phyloP scores from a whole-genome alignment of 2,888 invertebrate genomes.

The Pollenia angustigena region DNA sequence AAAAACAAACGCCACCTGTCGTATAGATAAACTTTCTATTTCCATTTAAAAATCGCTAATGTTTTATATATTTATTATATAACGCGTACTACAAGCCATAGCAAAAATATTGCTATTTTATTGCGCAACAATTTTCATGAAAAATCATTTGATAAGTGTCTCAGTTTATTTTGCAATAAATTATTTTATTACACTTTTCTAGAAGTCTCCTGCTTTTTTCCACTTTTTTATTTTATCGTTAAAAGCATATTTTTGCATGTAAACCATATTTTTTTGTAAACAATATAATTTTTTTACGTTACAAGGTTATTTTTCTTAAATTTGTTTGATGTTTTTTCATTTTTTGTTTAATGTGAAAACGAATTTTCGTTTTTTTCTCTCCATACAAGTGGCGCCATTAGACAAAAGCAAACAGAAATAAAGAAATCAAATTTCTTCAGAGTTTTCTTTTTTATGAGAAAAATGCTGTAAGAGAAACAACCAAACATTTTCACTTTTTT shows the following conservation, averaged over 20 bases:
- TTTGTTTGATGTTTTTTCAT: background rate
- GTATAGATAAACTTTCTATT: background rate
- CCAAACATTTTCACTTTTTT: background rate
- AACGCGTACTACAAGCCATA: no score
- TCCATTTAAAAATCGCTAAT: no score
- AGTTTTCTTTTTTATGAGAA: background rate
- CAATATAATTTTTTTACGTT: conserved; percentile 23
- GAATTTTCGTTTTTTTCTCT: conserved; percentile 22
- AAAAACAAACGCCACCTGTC: background rate
- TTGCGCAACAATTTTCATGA: conserved; percentile 28
- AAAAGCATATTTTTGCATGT: background rate
- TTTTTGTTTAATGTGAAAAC: conserved; percentile 13
- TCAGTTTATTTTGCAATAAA: conserved; percentile 35
- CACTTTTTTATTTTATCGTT: background rate
- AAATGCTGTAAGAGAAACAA: background rate
- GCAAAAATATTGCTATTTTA: background rate
- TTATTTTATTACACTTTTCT: conserved; percentile 31
- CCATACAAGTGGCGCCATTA: conserved; percentile 32
- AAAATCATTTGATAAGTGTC: conserved; percentile 38
- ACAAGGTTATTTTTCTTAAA: conserved; percentile 28
- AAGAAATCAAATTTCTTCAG: background rate
- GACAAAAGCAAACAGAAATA: background rate
- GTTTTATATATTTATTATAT: no score
- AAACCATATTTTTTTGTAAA: conserved; percentile 10
- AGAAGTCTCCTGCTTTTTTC: background rate